Conservation (phyloP, 2,797 vertebrate species). For the Sebastes nivosus region DNA sequence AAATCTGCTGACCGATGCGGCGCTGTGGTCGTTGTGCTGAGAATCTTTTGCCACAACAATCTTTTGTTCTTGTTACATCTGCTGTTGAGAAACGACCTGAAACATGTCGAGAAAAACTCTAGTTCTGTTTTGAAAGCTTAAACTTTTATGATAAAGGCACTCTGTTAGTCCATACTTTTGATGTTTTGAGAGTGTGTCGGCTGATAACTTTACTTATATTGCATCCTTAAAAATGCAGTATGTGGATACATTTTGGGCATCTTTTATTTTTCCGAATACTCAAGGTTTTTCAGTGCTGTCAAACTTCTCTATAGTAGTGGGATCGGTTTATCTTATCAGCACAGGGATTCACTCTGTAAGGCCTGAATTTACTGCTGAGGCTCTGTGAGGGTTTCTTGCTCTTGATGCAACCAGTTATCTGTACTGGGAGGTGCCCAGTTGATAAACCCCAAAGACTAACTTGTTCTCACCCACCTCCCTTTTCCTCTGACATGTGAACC, state of each 20-base stretch:
- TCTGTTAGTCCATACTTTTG: background rate
- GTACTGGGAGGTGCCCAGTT: slow-evolving; percentile 11
- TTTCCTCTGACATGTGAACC: slow-evolving; percentile 1
- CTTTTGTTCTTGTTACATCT: slow-evolving; percentile 2
- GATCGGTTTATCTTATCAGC: background rate
- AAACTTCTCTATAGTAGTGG: background rate
- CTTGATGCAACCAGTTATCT: slow-evolving; percentile 28
- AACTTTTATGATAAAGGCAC: background rate
- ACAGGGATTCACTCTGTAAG: background rate
- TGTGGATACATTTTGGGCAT: background rate
- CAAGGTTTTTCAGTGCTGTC: background rate
- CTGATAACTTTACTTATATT: background rate
- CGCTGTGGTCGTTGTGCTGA: background rate
- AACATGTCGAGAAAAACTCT: background rate
- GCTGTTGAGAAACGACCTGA: background rate
- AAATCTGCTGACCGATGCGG: background rate
- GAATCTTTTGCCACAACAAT: background rate
- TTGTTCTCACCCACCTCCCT: slow-evolving; percentile 22
- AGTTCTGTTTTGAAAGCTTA: background rate
- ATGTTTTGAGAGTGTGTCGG: no score
- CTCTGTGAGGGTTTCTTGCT: slow-evolving; percentile 12
- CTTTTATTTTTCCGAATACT: background rate
- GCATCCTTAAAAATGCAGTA: background rate
- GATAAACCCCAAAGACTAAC: background rate
- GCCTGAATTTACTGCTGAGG: background rate